Conservation (phyloP, 2,888 invertebrate genomes). For the Campaea margaritaria region DNA sequence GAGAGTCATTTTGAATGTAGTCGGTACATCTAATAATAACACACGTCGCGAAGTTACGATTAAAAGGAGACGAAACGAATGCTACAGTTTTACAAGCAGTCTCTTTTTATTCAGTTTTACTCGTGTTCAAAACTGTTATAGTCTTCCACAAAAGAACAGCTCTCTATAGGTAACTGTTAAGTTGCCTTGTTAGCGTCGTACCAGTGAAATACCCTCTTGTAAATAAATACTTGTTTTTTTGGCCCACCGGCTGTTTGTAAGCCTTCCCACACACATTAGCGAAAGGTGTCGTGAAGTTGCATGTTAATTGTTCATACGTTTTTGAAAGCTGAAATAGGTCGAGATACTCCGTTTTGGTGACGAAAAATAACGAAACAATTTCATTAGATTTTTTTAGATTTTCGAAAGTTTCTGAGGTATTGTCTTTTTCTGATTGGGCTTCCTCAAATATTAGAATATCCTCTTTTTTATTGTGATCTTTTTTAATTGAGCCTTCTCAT, state of each 20-base stretch:
- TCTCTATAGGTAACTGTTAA: constrained; percentile 19
- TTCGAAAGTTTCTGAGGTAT: no score
- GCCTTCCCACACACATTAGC: constrained; percentile 29
- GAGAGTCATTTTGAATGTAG: neutral
- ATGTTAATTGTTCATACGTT: constrained; percentile 23
- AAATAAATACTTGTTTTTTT: constrained; percentile 31
- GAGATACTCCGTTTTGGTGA: constrained; percentile 1
- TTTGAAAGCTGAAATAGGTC: constrained; percentile 15
- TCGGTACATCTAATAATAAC: no score
- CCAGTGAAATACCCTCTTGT: constrained; percentile 17
- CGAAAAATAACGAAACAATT: neutral
- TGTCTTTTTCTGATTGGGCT: neutral
- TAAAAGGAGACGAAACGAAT: no score
- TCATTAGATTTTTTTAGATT: neutral
- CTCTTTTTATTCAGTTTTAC: neutral
- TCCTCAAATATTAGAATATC: neutral
- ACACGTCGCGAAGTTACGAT: neutral
- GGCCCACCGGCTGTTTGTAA: constrained; percentile 18
- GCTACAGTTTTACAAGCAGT: constrained; percentile 1
- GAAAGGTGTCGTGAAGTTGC: constrained; percentile 3
- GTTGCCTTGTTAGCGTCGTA: constrained; percentile 22
- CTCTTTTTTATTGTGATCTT: neutral
- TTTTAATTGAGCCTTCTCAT: no score
- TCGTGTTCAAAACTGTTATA: constrained; percentile 6
- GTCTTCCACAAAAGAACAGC: constrained; percentile 21